Conservation (phyloP, 2,888 invertebrate genomes). For the Acleris laterana region DNA sequence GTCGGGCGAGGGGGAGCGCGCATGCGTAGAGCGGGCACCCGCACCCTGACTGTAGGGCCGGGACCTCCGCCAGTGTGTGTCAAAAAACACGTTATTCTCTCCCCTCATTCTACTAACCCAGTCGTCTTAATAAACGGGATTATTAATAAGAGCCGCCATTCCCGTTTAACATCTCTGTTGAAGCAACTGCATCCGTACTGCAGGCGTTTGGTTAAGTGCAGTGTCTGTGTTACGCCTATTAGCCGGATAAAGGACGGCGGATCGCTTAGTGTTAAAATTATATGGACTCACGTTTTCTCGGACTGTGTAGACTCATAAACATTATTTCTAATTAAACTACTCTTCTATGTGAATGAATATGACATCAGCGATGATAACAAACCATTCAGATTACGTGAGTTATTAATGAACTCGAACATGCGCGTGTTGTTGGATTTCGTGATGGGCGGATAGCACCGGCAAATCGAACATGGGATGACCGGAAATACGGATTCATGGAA, state of each 20-base stretch:
- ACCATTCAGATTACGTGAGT: slow-evolving; percentile 24
- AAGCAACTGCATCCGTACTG: slow-evolving; percentile 20
- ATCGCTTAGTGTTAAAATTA: slow-evolving; percentile 24
- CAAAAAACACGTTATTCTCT: slow-evolving; percentile 83
- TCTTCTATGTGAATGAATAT: not conserved
- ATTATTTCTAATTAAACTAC: not conserved
- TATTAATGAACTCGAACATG: slow-evolving; percentile 13
- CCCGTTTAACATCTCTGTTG: slow-evolving; percentile 44
- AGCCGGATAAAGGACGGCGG: slow-evolving; percentile 20
- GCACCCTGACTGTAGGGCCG: slow-evolving; percentile 76
- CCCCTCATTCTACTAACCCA: slow-evolving; percentile 81
- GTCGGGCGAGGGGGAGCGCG: slow-evolving; percentile 72
- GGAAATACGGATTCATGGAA: slow-evolving; percentile 80
- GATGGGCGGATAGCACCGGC: slow-evolving; percentile 39
- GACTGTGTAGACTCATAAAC: slow-evolving; percentile 9
- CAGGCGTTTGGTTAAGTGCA: slow-evolving; percentile 38
- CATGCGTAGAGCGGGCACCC: slow-evolving; percentile 73
- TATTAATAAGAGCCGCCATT: slow-evolving; percentile 62
- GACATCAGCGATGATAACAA: slow-evolving; percentile 17
- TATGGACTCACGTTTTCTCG: slow-evolving; percentile 14
- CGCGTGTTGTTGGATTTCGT: slow-evolving; percentile 31
- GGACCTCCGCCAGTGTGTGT: slow-evolving; percentile 76
- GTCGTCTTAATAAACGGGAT: slow-evolving; percentile 73
- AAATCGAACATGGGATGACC: slow-evolving; percentile 77
- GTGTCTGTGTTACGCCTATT: slow-evolving; percentile 33